Percentiles rank a stretch among this genome's conserved stretches.
These are phyloP conservation scores for Hystrix brachyura DNA, from an alignment of 2,113 vertebrate genomes.

Conservation along the genomic window DNA sequence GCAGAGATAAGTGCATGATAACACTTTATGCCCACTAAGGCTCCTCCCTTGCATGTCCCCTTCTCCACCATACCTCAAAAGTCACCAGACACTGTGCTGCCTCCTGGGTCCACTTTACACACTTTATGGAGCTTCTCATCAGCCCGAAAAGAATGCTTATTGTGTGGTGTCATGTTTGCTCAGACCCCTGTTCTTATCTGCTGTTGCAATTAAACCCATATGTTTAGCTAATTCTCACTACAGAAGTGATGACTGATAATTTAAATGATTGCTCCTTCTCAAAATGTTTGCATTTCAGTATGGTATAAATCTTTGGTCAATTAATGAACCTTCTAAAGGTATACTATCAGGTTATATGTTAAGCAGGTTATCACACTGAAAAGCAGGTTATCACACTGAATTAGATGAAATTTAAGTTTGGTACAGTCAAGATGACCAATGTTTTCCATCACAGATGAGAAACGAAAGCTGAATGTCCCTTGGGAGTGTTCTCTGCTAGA, in stretches of 20 bases:
- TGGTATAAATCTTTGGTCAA: background rate
- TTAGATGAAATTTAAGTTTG: background rate
- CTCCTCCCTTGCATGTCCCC: background rate
- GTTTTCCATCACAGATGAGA: conserved; percentile 33
- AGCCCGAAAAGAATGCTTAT: background rate
- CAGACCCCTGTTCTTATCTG: background rate
- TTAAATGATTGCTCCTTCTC: conserved; percentile 5
- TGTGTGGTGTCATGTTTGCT: background rate
- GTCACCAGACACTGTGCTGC: background rate
- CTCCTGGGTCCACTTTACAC: background rate
- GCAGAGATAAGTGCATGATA: background rate
- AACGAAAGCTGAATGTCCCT: conserved; percentile 7
- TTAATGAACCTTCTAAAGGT: background rate
- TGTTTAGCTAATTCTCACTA: background rate
- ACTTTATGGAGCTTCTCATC: background rate
- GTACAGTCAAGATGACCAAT: background rate
- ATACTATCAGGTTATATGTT: background rate
- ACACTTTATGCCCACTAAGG: background rate
- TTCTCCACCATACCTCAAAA: background rate
- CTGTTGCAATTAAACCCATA: background rate
- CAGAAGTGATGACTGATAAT: background rate
- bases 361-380: background rate
- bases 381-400: background rate
- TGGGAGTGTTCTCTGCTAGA: background rate
- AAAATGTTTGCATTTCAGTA: background rate